Evolutionary conservation across 92 coral and sea anemone species (phyloP), one percentile per base, ranked within the genome.

Genomic region (Heliopora coerulea): DNA sequence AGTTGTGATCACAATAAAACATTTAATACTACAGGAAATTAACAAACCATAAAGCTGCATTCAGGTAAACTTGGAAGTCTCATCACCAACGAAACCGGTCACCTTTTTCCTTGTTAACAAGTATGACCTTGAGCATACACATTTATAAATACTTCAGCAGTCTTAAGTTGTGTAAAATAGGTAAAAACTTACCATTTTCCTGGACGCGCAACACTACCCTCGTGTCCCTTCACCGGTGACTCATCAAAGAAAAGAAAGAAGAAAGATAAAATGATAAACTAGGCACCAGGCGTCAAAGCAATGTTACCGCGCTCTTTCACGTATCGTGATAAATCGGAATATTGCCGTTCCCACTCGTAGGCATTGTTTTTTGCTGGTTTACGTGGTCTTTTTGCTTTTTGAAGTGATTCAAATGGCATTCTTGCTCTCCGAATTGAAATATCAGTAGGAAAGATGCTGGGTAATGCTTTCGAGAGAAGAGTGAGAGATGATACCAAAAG

Each of bases 161-260:
- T n/a, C n/a, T n/a, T n/a, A n/a, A n/a, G 42, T 37, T 37, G 5
- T 37, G 9, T 46, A 48, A 67, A 48, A 18, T 14, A n/a, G 9
- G 42, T 54, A 4, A 70, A 11, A 54, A 14, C 77, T 13, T 19
- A 70, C 77, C 77, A 70, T 70, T 70, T 70, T 30, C 42, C 15
- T 17, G 58, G 48, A 35, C 31, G 25, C 31, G 52, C 39, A 20
- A 17, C 28, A 14, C 28, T 50, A 12, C 63, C 58, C 77, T 57
- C 58, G 77, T 70, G 29, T 50, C 26, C 3, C 25, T 39, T 30
- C 44, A 28, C 27, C 37, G 18, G 63, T 70, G 77, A 70, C 4
- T 70, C 77, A 70, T 70, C 77, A 70, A 32, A 54, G 77, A 52
- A 35, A n/a, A 52, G 58, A 69, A 70, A 54, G 77, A 52, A 70